A percentile compares a stretch with the other conserved stretches of the same genome.
These are phyloP conservation scores for Otus scops DNA, from an alignment of 2,797 vertebrate species.

Conservation along the genomic window DNA sequence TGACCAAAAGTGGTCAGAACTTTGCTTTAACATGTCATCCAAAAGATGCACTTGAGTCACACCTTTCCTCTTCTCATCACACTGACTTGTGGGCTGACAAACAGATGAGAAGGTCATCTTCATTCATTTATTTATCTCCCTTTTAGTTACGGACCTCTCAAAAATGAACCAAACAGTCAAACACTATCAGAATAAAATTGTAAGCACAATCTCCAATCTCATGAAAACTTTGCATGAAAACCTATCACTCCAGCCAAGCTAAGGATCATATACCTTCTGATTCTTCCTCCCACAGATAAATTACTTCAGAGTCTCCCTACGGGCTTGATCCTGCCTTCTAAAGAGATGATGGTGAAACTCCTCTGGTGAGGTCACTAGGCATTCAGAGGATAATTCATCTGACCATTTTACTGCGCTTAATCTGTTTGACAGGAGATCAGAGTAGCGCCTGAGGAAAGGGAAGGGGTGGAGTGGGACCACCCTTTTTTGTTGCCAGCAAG, in stretches of 20 bases:
- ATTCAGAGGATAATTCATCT: not conserved
- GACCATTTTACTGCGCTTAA: not conserved
- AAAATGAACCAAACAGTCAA: not conserved
- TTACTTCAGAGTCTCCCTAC: not conserved
- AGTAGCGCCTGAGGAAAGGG: not conserved
- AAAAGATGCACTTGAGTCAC: not conserved
- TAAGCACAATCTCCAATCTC: not conserved
- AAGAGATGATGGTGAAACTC: not conserved
- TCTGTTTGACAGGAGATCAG: conserved; percentile 10
- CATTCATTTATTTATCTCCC: not conserved
- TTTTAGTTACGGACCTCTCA: not conserved
- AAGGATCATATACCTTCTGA: not conserved
- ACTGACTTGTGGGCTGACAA: not conserved
- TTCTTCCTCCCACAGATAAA: not conserved
- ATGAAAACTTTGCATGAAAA: not conserved
- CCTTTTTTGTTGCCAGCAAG: not conserved
- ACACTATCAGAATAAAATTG: not conserved
- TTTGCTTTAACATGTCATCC: not conserved
- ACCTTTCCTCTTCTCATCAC: not conserved
- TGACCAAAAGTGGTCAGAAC: not conserved
- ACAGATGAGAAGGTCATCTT: not conserved
- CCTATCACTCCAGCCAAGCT: not conserved
- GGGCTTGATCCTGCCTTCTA: not conserved
- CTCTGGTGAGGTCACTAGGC: not conserved
- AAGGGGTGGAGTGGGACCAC: not conserved